Base-by-base conservation (phyloP, 1,140 invertebrate species). In the Nasonia vitripennis region DNA sequence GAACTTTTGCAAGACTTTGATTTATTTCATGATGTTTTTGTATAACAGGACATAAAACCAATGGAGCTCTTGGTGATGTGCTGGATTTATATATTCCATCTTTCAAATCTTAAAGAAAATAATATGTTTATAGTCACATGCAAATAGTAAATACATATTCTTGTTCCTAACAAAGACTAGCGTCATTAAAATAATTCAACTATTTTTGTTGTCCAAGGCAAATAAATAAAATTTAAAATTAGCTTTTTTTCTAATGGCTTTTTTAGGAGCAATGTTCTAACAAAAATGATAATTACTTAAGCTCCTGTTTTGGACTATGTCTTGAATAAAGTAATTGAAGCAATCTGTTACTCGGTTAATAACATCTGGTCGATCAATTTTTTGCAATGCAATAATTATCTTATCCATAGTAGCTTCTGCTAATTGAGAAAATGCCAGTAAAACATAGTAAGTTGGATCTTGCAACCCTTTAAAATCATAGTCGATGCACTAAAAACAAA, bases 381-480 rank as follows among this genome's bases (percentile, higher is more conserved):
- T 89, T 81, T 89, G 85, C 27, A 91, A 86, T 48, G 86, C 86
- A 55, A 41, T 75, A 20, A 91, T 55, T 81, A 92, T 88, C 84
- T 90, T 91, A 74, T 91, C 90, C 20, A 91, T 73, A 20, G 89
- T 91, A 84, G 91, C 88, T 9, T 89, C 89, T 0, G 37, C n/a
- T 34, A 74, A 87, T 82, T 92, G 91, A 9, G 87, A 87, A 84
- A 89, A 92, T 45, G 91, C 75, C 31, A 92, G 78, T 70, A 92
- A 83, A 11, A 91, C 91, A 84, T 91, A 91, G 79, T 91, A 91
- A 17, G 90, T 91, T 74, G 91, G 90, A 89, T 91, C 91, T 84
- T 91, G 87, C 1, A 90, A 78, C 10, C 90, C 90, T 86, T 90
- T 92, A 79, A 91, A 91, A 74, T 91, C 86, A 83, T 91, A 90